These are phyloP conservation scores for Stegostoma tigrinum DNA, from an alignment of 2,113 vertebrate species.

Conservation along the genomic window DNA sequence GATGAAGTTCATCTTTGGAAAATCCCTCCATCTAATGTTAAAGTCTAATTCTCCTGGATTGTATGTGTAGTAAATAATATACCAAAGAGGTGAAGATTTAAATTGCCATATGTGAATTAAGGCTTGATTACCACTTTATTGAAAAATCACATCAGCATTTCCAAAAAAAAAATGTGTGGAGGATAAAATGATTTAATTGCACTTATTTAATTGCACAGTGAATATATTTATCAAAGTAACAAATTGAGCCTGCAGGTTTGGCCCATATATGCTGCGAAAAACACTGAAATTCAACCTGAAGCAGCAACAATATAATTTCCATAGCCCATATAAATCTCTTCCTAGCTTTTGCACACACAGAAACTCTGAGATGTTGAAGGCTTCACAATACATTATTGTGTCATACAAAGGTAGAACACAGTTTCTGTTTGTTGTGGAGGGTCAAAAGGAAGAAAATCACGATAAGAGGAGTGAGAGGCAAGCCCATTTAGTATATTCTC, in stretches of 20 bases:
- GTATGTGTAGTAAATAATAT: background rate
- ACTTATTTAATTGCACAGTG: background rate
- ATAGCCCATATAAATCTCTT: background rate
- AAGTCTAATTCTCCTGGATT: background rate
- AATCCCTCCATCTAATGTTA: background rate
- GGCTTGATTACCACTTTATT: background rate
- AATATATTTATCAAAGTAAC: background rate
- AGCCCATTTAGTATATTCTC: background rate
- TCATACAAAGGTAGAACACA: background rate
- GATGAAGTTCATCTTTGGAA: background rate
- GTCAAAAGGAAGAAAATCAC: background rate
- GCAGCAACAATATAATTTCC: background rate
- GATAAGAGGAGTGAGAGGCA: background rate
- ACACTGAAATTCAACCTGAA: background rate
- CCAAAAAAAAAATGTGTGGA: background rate
- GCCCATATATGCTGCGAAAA: background rate
- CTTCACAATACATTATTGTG: background rate
- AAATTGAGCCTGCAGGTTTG: background rate
- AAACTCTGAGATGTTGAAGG: background rate
- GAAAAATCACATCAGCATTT: background rate
- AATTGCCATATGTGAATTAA: background rate
- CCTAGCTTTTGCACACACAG: background rate
- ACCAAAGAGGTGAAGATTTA: background rate
- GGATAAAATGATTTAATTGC: background rate
- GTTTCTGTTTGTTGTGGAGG: background rate